Percentiles rank a stretch among this genome's conserved stretches.
phyloP scores from a whole-genome alignment of 2,888 invertebrate species.

The Lydus trimaculatus region DNA sequence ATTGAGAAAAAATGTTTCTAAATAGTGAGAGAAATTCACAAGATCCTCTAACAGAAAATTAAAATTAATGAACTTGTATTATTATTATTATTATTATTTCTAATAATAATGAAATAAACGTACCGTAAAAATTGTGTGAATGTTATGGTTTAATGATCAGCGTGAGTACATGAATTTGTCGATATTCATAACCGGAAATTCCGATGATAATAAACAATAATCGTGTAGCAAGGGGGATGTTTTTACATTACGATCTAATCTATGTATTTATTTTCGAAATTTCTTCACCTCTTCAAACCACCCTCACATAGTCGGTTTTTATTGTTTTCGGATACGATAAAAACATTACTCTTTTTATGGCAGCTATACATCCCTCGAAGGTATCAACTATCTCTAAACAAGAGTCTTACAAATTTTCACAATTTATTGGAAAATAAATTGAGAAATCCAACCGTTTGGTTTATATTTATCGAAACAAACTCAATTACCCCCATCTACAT shows the following conservation, averaged over 20 bases:
- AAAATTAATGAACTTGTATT: neutral
- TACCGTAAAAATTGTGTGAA: conserved; percentile 38
- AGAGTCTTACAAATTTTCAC: neutral
- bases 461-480: neutral
- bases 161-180: conserved; percentile 23
- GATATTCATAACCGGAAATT: conserved; percentile 25
- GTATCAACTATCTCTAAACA: neutral
- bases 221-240: neutral
- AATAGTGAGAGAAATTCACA: neutral
- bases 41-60: neutral
- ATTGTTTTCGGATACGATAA: too few species aligned
- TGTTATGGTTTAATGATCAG: conserved; percentile 35
- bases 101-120: conserved; percentile 19
- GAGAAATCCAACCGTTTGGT: neutral
- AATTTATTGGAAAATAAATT: neutral
- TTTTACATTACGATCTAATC: too few species aligned
- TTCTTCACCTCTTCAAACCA: too few species aligned
- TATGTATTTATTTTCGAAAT: too few species aligned
- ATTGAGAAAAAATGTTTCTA: neutral
- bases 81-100: conserved; percentile 5
- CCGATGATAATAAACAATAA: conserved; percentile 3
- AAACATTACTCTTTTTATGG: too few species aligned
- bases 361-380: too few species aligned
- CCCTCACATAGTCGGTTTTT: too few species aligned
- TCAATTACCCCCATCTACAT: neutral